Evolutionary conservation across 2,797 vertebrate species (phyloP), one percentile per base, ranked within the genome.

Genomic region (Enteromius argenteus): DNA sequence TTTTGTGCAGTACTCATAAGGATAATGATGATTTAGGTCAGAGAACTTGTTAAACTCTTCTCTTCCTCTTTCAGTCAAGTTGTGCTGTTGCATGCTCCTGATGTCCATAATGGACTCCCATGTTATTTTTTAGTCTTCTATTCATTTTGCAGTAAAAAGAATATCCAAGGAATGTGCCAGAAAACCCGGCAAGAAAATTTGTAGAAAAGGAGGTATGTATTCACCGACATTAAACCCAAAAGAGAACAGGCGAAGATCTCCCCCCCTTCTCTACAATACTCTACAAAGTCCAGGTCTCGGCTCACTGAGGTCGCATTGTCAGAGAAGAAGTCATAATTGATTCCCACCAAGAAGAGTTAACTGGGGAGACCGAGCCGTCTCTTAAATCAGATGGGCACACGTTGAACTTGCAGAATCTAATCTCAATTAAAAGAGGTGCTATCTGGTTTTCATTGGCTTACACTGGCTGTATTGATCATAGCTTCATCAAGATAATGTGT

Each of bases 121-220:
- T 99, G 95, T 97, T 96, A 97, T 98, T 97, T 96, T 97, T 95
- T 97, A 97, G 96, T 97, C 95, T 97, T 96, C 93, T 97, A 97
- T 97, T 96, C 96, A 96, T 96, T 97, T 97, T 97, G 95, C 96
- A 97, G 96, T 97, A 94, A 97, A 97, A 97, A 96, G 96, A 97
- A 97, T 97, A 96, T 97, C 96, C 96, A 97, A 97, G 96, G 96
- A 97, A 97, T 97, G 96, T 97, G 96, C 96, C 95, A 96, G 96
- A 93, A 97, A 97, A 95, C 96, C 96, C 94, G 96, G 96, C 96
- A 97, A 97, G 96, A 97, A 96, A 97, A 97, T 97, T 92, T 97
- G 96, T 97, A 97, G 96, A 96, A 97, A 97, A 97, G 96, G 95
- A 97, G 96, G 96, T 97, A 97, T 96, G 96, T 97, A 97, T 96